Evolutionary conservation across 2,888 invertebrate genomes (phyloP).

Genomic region (Drosophila rubida): DNA sequence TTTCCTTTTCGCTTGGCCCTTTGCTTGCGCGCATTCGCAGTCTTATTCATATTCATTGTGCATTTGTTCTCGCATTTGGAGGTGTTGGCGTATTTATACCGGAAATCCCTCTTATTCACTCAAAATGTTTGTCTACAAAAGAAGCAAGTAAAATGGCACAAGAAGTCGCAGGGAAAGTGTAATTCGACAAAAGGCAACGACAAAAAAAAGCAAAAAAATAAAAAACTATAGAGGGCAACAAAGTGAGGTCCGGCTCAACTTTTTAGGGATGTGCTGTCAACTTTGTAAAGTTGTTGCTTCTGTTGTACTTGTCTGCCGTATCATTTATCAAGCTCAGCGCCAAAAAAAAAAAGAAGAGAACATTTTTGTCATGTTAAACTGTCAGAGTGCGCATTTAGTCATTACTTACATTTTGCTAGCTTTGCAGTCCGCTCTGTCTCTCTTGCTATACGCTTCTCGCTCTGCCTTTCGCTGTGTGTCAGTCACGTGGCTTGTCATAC

Average conservation of each 20-base stretch:
- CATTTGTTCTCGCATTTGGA: slow-evolving; percentile 46
- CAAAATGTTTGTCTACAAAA: slow-evolving; percentile 61
- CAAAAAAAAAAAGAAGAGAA: slow-evolving; percentile 60
- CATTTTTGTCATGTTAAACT: slow-evolving; percentile 82
- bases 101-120: slow-evolving; percentile 71
- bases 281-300: slow-evolving; percentile 35
- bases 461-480: slow-evolving; percentile 30
- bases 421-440: slow-evolving; percentile 9
- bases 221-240: slow-evolving; percentile 25
- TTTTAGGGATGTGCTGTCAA: slow-evolving; percentile 40
- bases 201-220: no score
- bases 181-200: slow-evolving; percentile 12
- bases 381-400: slow-evolving; percentile 82
- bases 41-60: slow-evolving; percentile 67
- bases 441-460: neutral
- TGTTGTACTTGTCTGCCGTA: slow-evolving; percentile 49
- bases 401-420: slow-evolving; percentile 76
- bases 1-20: slow-evolving; percentile 41
- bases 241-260: slow-evolving; percentile 42
- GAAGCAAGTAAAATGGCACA: slow-evolving; percentile 1
- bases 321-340: slow-evolving; percentile 79
- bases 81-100: slow-evolving; percentile 65
- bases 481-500: slow-evolving; percentile 51
- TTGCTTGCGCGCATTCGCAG: slow-evolving; percentile 47
- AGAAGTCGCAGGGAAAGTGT: slow-evolving; percentile 53